These are phyloP conservation scores for Podarcis raffonei DNA, from an alignment of 2,113 vertebrate species.

Conservation along the genomic window DNA sequence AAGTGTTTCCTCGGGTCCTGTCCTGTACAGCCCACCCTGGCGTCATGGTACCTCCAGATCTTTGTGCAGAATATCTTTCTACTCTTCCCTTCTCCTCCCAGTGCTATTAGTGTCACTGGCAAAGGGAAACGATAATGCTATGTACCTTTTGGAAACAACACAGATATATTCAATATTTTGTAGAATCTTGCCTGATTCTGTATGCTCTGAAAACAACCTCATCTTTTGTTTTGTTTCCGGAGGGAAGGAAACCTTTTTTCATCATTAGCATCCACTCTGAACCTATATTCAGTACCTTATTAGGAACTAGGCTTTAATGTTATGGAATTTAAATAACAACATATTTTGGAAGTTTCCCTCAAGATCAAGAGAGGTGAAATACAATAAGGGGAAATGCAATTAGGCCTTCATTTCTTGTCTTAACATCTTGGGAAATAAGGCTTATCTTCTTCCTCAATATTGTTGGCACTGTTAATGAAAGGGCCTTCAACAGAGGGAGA, in stretches of 20 bases:
- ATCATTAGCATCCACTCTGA: rapidly evolving
- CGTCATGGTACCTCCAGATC: background rate
- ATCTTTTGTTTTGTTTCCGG: background rate
- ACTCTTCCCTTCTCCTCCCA: background rate
- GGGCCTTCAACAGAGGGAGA: background rate
- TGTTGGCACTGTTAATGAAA: background rate
- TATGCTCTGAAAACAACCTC: background rate
- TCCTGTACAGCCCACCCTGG: background rate
- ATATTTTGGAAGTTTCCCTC: background rate
- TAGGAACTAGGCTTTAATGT: background rate
- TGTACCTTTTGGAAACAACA: background rate
- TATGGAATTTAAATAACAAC: background rate
- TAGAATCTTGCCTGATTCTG: background rate
- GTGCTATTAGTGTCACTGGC: background rate
- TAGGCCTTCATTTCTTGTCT: background rate
- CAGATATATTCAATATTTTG: background rate
- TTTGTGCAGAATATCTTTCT: background rate
- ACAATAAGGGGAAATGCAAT: background rate
- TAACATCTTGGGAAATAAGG: background rate
- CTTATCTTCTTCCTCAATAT: background rate
- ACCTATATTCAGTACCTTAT: background rate
- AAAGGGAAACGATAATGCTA: too few relatives aligned
- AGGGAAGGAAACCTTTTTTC: background rate
- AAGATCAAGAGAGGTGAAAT: background rate
- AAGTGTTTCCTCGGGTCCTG: too few relatives aligned